These are phyloP conservation scores for Hololepta plana DNA, from an alignment of 2,888 invertebrate genomes.

Conservation along the genomic window DNA sequence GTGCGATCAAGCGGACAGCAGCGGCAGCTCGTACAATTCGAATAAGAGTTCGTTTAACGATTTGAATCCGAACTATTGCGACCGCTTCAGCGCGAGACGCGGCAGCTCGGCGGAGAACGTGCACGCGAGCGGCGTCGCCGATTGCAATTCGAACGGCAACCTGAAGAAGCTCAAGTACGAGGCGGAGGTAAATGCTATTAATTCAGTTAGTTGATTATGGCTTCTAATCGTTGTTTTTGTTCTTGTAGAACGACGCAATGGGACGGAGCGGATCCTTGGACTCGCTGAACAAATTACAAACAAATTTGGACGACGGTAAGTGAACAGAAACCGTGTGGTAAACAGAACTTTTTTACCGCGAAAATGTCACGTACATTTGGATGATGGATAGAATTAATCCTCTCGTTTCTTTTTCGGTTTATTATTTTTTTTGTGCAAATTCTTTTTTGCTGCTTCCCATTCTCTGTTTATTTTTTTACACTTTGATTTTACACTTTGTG, in stretches of 20 bases:
- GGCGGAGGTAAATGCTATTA: conserved; percentile 19
- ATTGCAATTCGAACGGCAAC: conserved; percentile 18
- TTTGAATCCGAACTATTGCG: conserved; percentile 7
- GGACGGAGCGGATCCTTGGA: conserved; percentile 23
- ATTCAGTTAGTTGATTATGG: conserved; percentile 1
- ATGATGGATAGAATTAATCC: too few species aligned
- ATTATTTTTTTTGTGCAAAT: too few species aligned
- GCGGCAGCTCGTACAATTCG: too few species aligned
- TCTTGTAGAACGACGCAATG: conserved; percentile 18
- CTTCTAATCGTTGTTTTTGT: conserved; percentile 6
- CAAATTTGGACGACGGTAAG: conserved; percentile 22
- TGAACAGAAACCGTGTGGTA: too few species aligned
- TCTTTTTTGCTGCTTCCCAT: too few species aligned
- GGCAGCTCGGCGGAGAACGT: conserved; percentile 24
- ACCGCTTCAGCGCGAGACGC: conserved; percentile 13
- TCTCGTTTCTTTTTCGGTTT: too few species aligned
- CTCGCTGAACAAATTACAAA: conserved; percentile 20
- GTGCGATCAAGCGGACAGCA: conserved; percentile 11
- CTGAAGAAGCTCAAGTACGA: conserved; percentile 26
- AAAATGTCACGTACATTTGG: too few species aligned
- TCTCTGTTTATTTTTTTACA: too few species aligned
- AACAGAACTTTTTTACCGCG: too few species aligned
- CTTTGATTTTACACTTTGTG: too few species aligned
- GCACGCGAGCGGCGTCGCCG: conserved; percentile 17
- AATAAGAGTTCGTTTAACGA: too few species aligned